phyloP scores from a whole-genome alignment of 2,113 vertebrate genomes.

The Andinoacara biseriatus region DNA sequence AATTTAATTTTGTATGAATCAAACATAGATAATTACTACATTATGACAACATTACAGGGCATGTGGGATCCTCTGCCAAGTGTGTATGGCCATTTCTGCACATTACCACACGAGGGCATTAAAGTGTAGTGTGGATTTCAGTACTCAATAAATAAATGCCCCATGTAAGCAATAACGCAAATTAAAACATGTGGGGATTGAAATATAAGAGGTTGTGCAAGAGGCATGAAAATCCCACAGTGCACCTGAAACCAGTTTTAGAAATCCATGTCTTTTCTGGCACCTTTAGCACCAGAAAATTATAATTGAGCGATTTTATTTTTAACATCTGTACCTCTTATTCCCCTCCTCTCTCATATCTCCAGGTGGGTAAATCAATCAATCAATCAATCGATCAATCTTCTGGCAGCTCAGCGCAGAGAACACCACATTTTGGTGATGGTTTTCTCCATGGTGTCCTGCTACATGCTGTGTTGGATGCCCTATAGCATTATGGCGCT shows the following conservation, averaged over 20 bases:
- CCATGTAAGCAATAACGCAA: not conserved
- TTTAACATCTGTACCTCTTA: not conserved
- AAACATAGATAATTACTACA: not conserved
- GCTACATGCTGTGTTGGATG: constrained; percentile 84
- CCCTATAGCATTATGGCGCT: constrained; percentile 82
- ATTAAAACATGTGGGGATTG: not conserved
- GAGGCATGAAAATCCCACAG: not conserved
- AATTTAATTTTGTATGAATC: not conserved
- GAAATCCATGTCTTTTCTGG: not conserved
- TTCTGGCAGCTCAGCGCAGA: constrained; percentile 77
- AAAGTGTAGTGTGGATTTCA: accelerated
- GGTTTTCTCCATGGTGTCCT: constrained; percentile 82
- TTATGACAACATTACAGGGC: not conserved
- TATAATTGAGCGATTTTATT: too few relatives aligned
- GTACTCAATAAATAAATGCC: not conserved
- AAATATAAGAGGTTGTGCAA: not conserved
- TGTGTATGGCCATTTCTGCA: not conserved
- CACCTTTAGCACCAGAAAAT: not conserved
- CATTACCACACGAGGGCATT: constrained; percentile 13
- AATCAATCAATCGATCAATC: too few relatives aligned
- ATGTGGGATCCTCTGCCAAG: not conserved
- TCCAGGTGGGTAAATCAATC: constrained; percentile 83
- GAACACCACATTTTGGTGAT: constrained; percentile 81
- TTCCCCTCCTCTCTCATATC: not conserved
- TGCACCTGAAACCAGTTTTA: not conserved